A percentile compares a stretch with the other conserved stretches of the same genome.
These are phyloP conservation scores for Engraulis encrasicolus DNA, from an alignment of 2,113 vertebrate genomes.

Conservation along the genomic window DNA sequence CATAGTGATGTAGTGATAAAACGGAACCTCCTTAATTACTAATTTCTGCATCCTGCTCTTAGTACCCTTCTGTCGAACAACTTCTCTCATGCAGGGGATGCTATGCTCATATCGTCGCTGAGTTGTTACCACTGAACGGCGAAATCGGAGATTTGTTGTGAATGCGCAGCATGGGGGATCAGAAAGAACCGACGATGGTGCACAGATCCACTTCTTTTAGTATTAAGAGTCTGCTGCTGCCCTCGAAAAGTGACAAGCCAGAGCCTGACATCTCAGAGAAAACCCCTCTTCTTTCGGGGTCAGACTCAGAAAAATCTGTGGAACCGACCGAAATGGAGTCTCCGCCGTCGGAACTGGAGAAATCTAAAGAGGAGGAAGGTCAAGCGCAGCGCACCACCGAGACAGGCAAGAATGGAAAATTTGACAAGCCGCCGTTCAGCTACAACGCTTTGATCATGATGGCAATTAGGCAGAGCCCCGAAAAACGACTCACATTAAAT, in stretches of 20 bases:
- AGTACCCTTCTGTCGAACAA: conserved; percentile 49
- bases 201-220: conserved; percentile 79
- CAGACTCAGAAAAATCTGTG: conserved; percentile 66
- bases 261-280: conserved; percentile 54
- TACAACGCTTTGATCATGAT: conserved; percentile 85
- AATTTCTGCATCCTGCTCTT: conserved; percentile 60
- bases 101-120: conserved; percentile 52
- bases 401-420: conserved; percentile 66
- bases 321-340: conserved; percentile 60
- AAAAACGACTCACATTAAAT: conserved; percentile 80
- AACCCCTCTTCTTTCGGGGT: conserved; percentile 55
- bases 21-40: conserved; percentile 75
- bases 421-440: conserved; percentile 81
- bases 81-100: conserved; percentile 61
- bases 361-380: conserved; percentile 54
- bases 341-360: conserved; percentile 51
- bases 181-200: conserved; percentile 68
- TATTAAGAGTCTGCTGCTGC: conserved; percentile 80
- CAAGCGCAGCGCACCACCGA: conserved; percentile 49
- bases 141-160: conserved; percentile 36
- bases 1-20: conserved; percentile 55
- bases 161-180: conserved; percentile 69
- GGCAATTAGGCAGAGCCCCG: conserved; percentile 81
- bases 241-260: conserved; percentile 67
- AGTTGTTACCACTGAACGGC: conserved; percentile 44